phyloP scores from a whole-genome alignment of 2,113 vertebrate species.

The Panurus biarmicus region DNA sequence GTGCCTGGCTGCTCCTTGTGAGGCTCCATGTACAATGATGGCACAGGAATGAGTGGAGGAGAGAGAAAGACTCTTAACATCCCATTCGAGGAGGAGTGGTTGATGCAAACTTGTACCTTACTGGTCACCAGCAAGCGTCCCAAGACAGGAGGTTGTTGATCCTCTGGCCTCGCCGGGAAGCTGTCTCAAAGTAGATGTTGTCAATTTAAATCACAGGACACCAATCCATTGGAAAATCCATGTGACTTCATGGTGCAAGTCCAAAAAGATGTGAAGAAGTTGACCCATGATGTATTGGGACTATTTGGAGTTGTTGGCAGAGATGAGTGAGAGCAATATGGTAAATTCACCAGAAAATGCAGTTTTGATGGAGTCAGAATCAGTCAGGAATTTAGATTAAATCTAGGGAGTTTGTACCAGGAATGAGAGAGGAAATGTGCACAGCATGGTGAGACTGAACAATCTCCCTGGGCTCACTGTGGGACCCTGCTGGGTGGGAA shows the following conservation, averaged over 20 bases:
- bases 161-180: background rate
- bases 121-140: background rate
- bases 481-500: background rate
- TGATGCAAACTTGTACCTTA: background rate
- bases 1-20: background rate
- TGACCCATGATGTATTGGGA: background rate
- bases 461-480: background rate
- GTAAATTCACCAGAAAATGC: background rate
- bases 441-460: background rate
- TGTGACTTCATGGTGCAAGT: background rate
- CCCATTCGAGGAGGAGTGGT: background rate
- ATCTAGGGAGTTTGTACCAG: background rate
- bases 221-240: background rate
- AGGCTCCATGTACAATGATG: rapidly evolving
- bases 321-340: background rate
- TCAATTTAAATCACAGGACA: background rate
- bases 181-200: background rate
- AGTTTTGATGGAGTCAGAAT: background rate
- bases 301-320: background rate
- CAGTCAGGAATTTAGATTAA: background rate
- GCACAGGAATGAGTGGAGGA: background rate
- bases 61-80: background rate
- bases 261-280: background rate
- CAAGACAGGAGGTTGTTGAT: background rate
- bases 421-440: background rate